Evolutionary conservation across 2,888 invertebrate genomes (phyloP), one percentile per base, ranked within the genome.

Genomic region (Notodonta ziczac): DNA sequence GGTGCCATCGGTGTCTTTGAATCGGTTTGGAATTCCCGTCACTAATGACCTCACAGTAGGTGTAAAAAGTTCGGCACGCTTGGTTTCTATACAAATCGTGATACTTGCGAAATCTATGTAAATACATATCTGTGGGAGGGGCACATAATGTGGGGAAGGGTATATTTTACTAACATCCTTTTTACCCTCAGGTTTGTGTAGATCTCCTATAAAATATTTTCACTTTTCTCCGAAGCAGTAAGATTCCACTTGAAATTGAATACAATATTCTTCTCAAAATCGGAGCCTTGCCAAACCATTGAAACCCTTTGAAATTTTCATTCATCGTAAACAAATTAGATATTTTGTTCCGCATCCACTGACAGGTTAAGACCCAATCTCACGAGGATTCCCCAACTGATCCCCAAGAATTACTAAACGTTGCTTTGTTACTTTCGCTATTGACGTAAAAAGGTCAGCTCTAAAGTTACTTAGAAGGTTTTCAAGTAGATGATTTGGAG

Each of bases 331-430:
- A 68, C 62, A 73, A 75, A 66, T 73, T 71, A 65, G 73, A 73
- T 65, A 74, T 73, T 73, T 65, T 65, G 60, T 65, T 50, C 53
- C 61, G 65, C n/a, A 60, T 48, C 54, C 63, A 65, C 56, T 73
- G 76, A 70, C 71, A 61, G 65, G 39, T 44, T 70, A 69, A 73
- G 67, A 66, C 65, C 67, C 66, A 70, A 71, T 74, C 72, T 70
- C 63, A 66, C 67, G 61, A 66, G 56, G 60, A 55, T 62, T 68
- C 58, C 56, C 8, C 5, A 40, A 53, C 60, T 57, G 63, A 66
- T 64, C 56, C 59, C 48, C 2, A 52, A 56, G 55, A 61, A 61
- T 66, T 56, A 40, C 51, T 67, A 44, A 59, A 40, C 56, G 57
- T 56, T 61, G 57, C 60, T 67, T 62, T 65, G 46, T 67, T 69